Percentiles rank a stretch among this genome's conserved stretches.
Conservation (phyloP, 2,113 vertebrate species). For the Spermophilus dauricus region DNA sequence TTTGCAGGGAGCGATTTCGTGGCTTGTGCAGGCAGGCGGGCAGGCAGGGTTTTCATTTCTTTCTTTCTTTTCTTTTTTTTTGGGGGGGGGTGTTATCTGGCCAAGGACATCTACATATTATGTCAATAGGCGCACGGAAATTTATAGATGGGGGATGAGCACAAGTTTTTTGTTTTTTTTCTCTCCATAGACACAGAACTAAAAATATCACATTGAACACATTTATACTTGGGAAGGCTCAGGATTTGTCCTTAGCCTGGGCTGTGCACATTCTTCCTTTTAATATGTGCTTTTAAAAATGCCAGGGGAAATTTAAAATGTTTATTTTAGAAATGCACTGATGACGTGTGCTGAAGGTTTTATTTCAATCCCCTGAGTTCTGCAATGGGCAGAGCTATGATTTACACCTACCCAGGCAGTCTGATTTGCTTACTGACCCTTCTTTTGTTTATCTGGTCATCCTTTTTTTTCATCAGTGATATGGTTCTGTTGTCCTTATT, state of each 20-base stretch:
- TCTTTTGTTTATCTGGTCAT: neutral
- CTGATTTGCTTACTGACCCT: neutral
- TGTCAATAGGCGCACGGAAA: conserved; percentile 55
- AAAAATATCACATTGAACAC: conserved; percentile 56
- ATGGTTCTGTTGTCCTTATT: neutral
- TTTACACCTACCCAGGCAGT: neutral
- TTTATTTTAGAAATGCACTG: neutral
- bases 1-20: neutral
- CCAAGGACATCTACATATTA: conserved; percentile 76
- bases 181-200: conserved; percentile 25
- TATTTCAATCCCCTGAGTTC: neutral
- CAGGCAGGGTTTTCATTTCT: neutral
- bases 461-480: neutral
- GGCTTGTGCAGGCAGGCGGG: neutral
- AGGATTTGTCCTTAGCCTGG: neutral
- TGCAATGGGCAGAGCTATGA: neutral
- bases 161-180: neutral
- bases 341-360: neutral
- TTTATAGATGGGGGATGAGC: conserved; percentile 46
- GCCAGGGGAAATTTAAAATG: neutral
- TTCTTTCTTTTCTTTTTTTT: conserved; percentile 6
- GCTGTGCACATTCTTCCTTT: neutral
- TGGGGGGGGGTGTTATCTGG: neutral
- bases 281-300: neutral
- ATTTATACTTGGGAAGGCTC: conserved; percentile 19